Evolutionary conservation across 1,140 invertebrate species (phyloP), one percentile per base, ranked within the genome.

Genomic region (Meloidogyne chitwoodi): DNA sequence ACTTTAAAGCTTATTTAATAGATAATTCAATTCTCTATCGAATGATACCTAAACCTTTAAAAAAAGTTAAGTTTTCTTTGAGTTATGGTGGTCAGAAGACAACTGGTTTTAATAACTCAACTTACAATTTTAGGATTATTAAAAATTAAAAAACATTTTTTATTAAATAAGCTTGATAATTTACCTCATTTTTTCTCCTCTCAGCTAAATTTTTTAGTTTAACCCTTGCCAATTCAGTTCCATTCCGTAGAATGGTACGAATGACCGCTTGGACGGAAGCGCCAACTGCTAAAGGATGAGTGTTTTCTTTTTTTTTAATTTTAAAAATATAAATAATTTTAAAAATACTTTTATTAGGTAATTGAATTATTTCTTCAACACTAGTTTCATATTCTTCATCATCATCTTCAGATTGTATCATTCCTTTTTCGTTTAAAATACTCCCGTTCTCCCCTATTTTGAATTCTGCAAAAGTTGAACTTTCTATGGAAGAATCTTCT

Each of bases 341-440:
- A 16, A 19, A 19, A 48, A 5, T n/a, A 56, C n/a, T 56, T 19
- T 56, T 56, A n/a, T 56, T 56, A 56, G 48, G 41, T 24, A 72
- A 31, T 26, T 44, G 44, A 56, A 72, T 27, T 11, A 72, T 72
- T 61, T 56, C 70, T 61, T 71, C 69, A 12, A 71, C 38, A 61
- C 69, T 71, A 19, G 69, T 71, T 61, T 71, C 69, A 61, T 71
- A 71, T 29, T 71, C 69, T 10, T 44, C 69, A 61, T 71, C 69
- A 12, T 44, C 29, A 26, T 71, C 67, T 34, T 68, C 67, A 8
- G 67, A 44, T 26, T 38, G 27, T 19, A 29, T 19, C 22, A 31
- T 61, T 12, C 41, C 24, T 6, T 19, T n/a, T 61, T 27, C 69
- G 19, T 71, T 61, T 61, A 62, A 16, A 61, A 71, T 71, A n/a